Base-by-base conservation (phyloP, 2,797 vertebrate genomes). In the Phrynocephalus forsythii region DNA sequence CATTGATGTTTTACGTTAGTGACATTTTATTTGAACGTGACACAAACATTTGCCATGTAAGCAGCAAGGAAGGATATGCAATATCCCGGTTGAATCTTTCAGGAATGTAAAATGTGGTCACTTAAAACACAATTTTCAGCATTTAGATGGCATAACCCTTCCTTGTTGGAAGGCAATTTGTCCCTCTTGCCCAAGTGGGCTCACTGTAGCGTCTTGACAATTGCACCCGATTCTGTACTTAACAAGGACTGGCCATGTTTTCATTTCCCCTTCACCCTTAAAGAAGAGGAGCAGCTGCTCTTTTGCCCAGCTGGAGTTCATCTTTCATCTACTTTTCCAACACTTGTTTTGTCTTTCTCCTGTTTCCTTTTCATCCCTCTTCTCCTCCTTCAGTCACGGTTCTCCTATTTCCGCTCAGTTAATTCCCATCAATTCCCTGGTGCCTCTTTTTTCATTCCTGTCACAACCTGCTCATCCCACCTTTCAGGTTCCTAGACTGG, bases 271-370 rank as follows among this genome's bases (percentile, higher is more conserved):
- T 33, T 15, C 56, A 26, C 56, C 63, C 83, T 44, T 60, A 66
- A 52, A 88, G 78, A 88, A 82, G 75, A 85, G 44, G 33, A 85
- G 90, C 90, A 88, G 83, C 83, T 85, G 87, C 30, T 68, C 66
- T 0, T 44, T 44, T 1, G 0, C 76, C 50, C 48, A 72, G 33
- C 20, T 81, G 77, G 9, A 1, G 26, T 82, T 82, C 72, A 90
- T 90, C 86, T 90, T 90, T 87, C 89, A 85, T 81, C 82, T 81
- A 76, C 87, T 78, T 82, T 69, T 66, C 56, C 71, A 4, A 18
- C 38, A 63, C 82, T 80, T 85, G 90, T 92, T 81, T 87, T 87
- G 85, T 75, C 85, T 89, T 79, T 83, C 82, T 90, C 87, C 63
- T 77, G 73, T 60, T 91, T 82, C 80, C 88, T 76, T 52, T 89